Evolutionary conservation across 2,888 invertebrate species (phyloP), one percentile per base, ranked within the genome.

Genomic region (Napeogenes inachia): DNA sequence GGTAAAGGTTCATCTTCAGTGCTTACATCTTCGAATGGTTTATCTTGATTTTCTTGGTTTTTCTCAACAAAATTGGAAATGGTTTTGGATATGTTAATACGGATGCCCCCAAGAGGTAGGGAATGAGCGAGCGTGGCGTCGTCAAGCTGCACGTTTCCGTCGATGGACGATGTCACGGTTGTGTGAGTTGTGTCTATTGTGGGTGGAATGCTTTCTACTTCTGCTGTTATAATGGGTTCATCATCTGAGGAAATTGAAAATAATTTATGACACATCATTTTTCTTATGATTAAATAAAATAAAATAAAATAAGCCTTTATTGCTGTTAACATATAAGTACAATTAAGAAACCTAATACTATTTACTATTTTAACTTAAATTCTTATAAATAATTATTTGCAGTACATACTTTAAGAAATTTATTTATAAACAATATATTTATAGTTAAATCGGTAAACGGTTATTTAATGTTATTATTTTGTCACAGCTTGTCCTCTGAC

Each of bases 1-100:
- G 93, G 93, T 2, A 91, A 79, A 0, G 93, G 93, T 71, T 93
- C 92, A 54, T 86, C 86, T 33, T 88, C 87, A 2, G 75, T 82
- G 32, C 84, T 85, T 53, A 83, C 68, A 33, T 88, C 87, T 2
- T 87, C 87, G 0, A 83, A 61, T 1, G 78, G 59, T n/a, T 67
- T 71, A 0, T 86, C 85, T 5, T 21, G 30, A 50, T 30, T 50
- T 0, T 80, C 75, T 3, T 67, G 66, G n/a, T 68, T 42, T 10
- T 42, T 68, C 13, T 60, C 71, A 13, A 76, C 64, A 35, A 79
- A 75, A 71, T 84, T 80, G 78, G 86, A 85, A 75, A 93, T 79
- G 10, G 93, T 91, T 81, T 95, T 95, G 72, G 94, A 94, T 76
- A 96, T 96, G 89, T 96, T 96, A 83, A 96, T 96, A 75, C 95